phyloP scores from a whole-genome alignment of 92 coral and sea anemone species.

The Epizoanthus scotinus region DNA sequence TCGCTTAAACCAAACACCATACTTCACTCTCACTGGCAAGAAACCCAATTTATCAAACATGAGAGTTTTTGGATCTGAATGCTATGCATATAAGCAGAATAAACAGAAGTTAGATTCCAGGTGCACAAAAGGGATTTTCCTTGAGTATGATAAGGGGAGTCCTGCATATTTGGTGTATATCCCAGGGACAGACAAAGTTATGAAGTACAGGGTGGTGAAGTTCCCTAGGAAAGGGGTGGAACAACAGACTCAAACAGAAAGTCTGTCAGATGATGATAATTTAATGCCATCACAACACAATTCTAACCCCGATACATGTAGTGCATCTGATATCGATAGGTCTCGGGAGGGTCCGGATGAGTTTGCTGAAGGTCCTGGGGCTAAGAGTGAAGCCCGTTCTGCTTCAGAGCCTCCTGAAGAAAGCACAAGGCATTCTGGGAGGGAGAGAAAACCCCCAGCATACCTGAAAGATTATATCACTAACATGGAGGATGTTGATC shows the following conservation, averaged over 20 bases:
- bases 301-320: slow-evolving; percentile 24
- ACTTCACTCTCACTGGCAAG: slow-evolving; percentile 56
- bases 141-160: slow-evolving; percentile 51
- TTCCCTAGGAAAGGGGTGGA: slow-evolving; percentile 45
- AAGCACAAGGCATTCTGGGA: slow-evolving; percentile 12
- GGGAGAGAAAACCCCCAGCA: slow-evolving; percentile 49
- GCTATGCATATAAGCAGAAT: slow-evolving; percentile 45
- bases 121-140: slow-evolving; percentile 32
- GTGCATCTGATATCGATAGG: slow-evolving; percentile 34
- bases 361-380: slow-evolving; percentile 36
- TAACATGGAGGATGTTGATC: slow-evolving; percentile 41
- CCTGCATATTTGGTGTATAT: slow-evolving; percentile 53
- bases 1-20: slow-evolving; percentile 57
- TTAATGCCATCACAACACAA: slow-evolving; percentile 23
- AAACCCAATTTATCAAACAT: slow-evolving; percentile 38
- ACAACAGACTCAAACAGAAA: slow-evolving; percentile 48
- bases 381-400: slow-evolving; percentile 19
- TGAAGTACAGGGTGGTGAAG: slow-evolving; percentile 49
- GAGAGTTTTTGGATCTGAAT: slow-evolving; percentile 49
- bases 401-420: slow-evolving; percentile 30
- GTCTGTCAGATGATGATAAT: slow-evolving; percentile 31
- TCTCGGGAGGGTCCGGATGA: slow-evolving; percentile 37
- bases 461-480: slow-evolving; percentile 50
- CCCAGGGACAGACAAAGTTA: slow-evolving; percentile 46
- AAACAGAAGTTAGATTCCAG: slow-evolving; percentile 37